Evolutionary conservation across 2,888 invertebrate genomes (phyloP), one percentile per base, ranked within the genome.

Genomic region (Macaria notata): DNA sequence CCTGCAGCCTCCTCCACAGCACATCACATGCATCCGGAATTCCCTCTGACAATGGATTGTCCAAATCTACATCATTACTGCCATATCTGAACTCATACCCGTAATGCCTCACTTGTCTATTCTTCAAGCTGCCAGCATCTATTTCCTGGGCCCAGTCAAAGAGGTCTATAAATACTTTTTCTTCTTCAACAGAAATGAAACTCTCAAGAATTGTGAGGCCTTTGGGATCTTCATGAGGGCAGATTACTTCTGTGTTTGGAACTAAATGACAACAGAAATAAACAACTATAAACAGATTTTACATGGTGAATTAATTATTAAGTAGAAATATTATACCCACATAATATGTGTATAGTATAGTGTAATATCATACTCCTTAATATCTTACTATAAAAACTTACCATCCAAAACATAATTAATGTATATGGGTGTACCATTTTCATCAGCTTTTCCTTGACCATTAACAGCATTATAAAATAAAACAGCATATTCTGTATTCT

Each of bases 51-150:
- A 96, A 84, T 0, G 97, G 97, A 50, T 91, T 82, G 53, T 92
- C 81, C 53, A 94, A 89, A 81, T 98, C 95, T 0, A 98, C 96
- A 84, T 96, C 95, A 86, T 98, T 98, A 31, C 92, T 94, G 48
- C 94, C 95, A 83, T 99, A 99, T 62, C 95, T 89, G 81, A 99
- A 99, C 79, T 98, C 97, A 83, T 94, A 98, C 0, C 98, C 98
- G 87, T 94, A 98, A 87, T 98, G 98, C 77, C 94, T 95, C 0
- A 98, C 98, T 86, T 93, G 93, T 41, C 98, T 92, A 76, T 98
- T 95, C 78, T 97, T 98, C 65, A 98, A 83, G 39, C 73, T 81
- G 8, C 69, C 78, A 3, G 76, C 68, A 5, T 83, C 76, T n/a
- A 57, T 75, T 33, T 79, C 70, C 41, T 79, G 71, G 3, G 80